These are phyloP conservation scores for Eudasyphora cyanicolor DNA, from an alignment of 2,888 invertebrate species.

Conservation along the genomic window DNA sequence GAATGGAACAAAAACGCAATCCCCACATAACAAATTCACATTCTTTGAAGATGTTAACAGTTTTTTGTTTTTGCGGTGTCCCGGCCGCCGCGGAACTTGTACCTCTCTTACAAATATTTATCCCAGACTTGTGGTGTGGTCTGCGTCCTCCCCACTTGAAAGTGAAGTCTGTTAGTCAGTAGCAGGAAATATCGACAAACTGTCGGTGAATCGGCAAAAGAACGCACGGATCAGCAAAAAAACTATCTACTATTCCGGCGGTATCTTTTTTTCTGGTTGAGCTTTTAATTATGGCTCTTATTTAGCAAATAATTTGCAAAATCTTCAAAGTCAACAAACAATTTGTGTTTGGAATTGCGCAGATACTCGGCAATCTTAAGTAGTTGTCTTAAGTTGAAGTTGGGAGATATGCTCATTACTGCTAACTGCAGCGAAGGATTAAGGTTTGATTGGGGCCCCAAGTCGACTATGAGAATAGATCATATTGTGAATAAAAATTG, in stretches of 20 bases:
- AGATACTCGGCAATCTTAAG: not conserved
- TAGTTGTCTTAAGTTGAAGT: not conserved
- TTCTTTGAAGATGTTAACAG: slow-evolving; percentile 53
- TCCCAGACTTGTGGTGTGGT: slow-evolving; percentile 42
- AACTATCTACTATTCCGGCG: slow-evolving; percentile 38
- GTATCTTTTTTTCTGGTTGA: slow-evolving; percentile 36
- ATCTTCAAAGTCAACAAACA: not conserved
- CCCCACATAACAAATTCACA: slow-evolving; percentile 14
- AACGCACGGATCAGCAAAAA: not conserved
- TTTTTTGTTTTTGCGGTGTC: slow-evolving; percentile 30
- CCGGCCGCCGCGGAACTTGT: not conserved
- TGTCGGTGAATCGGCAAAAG: slow-evolving; percentile 21
- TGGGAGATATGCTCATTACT: not conserved
- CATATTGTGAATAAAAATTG: no score
- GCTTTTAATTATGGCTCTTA: slow-evolving; percentile 48
- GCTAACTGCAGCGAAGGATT: not conserved
- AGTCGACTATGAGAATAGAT: no score
- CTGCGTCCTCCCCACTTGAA: no score
- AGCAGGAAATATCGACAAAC: not conserved
- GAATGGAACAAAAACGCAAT: not conserved
- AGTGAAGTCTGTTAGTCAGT: not conserved
- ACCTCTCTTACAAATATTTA: not conserved
- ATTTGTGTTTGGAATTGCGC: not conserved
- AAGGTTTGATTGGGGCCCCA: no score
- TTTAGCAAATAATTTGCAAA: slow-evolving; percentile 42